phyloP scores from a whole-genome alignment of 2,113 vertebrate species.

The Clinocottus analis region DNA sequence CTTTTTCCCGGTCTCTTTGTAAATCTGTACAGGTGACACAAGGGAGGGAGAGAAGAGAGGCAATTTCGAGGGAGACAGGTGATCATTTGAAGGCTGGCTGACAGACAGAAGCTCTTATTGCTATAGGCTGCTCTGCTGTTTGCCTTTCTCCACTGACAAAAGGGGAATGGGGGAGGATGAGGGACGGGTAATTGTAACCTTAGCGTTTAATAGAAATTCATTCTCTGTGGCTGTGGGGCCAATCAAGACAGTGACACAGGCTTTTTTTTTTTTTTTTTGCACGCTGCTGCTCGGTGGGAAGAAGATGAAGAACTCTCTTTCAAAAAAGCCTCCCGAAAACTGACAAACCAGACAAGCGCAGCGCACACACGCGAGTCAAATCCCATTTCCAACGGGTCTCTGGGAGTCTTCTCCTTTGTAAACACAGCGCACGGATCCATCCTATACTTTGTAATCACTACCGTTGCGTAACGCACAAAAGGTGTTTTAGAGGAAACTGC shows the following conservation, averaged over 20 bases:
- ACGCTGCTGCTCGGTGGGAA: conserved; percentile 19
- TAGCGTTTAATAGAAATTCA: conserved; percentile 75
- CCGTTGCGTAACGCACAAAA: conserved; percentile 37
- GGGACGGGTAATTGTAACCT: conserved; percentile 73
- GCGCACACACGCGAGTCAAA: conserved; percentile 59
- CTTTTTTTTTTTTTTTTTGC: conserved; percentile 35
- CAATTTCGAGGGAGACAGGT: conserved; percentile 77
- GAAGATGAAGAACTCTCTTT: conserved; percentile 59
- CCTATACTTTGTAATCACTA: conserved; percentile 46
- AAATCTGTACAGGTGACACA: conserved; percentile 72
- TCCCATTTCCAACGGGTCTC: conserved; percentile 62
- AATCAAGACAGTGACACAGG: conserved; percentile 53
- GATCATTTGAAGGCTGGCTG: conserved; percentile 81
- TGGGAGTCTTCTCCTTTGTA: conserved; percentile 37
- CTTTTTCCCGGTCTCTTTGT: conserved; percentile 63
- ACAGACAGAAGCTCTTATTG: conserved; percentile 77
- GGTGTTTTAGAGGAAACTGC: conserved; percentile 53
- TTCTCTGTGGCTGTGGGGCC: conserved; percentile 46
- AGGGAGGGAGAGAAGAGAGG: conserved; percentile 65
- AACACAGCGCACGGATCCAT: conserved; percentile 48
- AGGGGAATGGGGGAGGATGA: conserved; percentile 47
- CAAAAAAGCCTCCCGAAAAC: conserved; percentile 43
- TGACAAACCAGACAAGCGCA: conserved; percentile 56
- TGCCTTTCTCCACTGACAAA: conserved; percentile 64
- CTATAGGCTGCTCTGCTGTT: conserved; percentile 66